Evolutionary conservation across 2,797 vertebrate genomes (phyloP), one percentile per base, ranked within the genome.

Genomic region (Squalus acanthias): DNA sequence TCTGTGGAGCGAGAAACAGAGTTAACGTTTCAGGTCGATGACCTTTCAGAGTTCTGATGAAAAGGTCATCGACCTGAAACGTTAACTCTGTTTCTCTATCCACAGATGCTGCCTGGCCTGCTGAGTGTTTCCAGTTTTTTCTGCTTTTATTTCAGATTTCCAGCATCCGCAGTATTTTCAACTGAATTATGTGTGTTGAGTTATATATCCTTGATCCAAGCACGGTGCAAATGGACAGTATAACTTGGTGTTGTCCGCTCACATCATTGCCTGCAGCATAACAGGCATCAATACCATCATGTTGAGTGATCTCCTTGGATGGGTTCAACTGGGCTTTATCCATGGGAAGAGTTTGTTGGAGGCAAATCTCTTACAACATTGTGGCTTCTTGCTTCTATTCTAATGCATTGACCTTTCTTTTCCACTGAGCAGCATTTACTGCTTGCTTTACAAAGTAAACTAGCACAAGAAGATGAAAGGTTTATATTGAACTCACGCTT

Each of bases 401-500:
- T 53, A 76, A 50, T 76, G 60, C 46, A 76, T n/a, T 95, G 70
- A 57, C 50, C 72, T 95, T 76, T 76, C 29, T 57, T 57, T 72
- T 95, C 17, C 50, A 60, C 67, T 72, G 50, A 72, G 29, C 91
- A 93, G 20, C 50, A 95, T 95, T 95, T 92, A 92, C 89, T 65
- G 33, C 57, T n/a, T 33, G 57, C 89, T 92, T 92, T 95, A 57
- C 29, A 95, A 33, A 60, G 15, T 76, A 95, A 95, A 76, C 46
- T 2, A 74, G 53, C 70, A 8, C 24, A 95, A 46, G 20, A 26
- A 95, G 24, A 76, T 60, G 3, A 74, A 53, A 74, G 29, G 70
- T 53, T 95, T 95, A 72, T 95, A 69, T 24, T 93, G 65, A 69
- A 69, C 20, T 20, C 50, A 76, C 76, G 70, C 50, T 74, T 76